These are phyloP conservation scores for Orthosia gothica DNA, from an alignment of 2,888 invertebrate genomes.

Conservation along the genomic window DNA sequence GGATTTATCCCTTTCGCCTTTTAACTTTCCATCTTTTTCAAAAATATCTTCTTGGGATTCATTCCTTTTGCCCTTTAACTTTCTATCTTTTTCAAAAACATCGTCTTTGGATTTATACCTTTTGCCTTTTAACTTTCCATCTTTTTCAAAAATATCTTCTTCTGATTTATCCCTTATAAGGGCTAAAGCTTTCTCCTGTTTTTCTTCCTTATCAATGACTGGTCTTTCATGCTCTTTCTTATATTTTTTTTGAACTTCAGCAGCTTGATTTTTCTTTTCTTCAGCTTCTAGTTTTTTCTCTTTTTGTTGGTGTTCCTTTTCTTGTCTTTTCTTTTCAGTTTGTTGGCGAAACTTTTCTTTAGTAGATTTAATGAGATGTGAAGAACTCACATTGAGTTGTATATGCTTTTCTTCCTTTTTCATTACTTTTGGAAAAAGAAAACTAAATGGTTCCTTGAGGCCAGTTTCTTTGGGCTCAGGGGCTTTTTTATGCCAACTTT, in stretches of 20 bases:
- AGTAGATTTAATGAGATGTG: slow-evolving; percentile 78
- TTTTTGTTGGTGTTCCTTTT: slow-evolving; percentile 55
- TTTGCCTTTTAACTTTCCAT: too few relatives aligned
- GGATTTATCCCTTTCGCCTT: too few relatives aligned
- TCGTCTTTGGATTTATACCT: too few relatives aligned
- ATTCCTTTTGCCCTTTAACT: neutral
- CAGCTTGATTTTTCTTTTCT: slow-evolving; percentile 46
- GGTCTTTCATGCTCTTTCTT: neutral
- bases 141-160: slow-evolving; percentile 3
- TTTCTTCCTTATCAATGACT: neutral
- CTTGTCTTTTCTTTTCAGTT: slow-evolving; percentile 23
- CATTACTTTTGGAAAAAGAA: slow-evolving; percentile 73
- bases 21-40: neutral
- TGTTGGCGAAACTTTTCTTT: slow-evolving; percentile 64
- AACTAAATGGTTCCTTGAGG: slow-evolving; percentile 63
- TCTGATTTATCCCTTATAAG: neutral
- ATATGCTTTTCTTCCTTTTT: slow-evolving; percentile 28
- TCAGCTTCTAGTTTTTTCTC: slow-evolving; percentile 21
- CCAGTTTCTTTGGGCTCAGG: neutral
- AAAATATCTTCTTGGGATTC: neutral
- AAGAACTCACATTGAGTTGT: slow-evolving; percentile 71
- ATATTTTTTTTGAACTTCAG: slow-evolving; percentile 22
- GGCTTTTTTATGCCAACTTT: slow-evolving; percentile 1
- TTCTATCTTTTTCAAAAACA: too few relatives aligned
- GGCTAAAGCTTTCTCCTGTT: neutral